Evolutionary conservation across 2,113 vertebrate genomes (phyloP).

Genomic region (Ardeotis arabs): DNA sequence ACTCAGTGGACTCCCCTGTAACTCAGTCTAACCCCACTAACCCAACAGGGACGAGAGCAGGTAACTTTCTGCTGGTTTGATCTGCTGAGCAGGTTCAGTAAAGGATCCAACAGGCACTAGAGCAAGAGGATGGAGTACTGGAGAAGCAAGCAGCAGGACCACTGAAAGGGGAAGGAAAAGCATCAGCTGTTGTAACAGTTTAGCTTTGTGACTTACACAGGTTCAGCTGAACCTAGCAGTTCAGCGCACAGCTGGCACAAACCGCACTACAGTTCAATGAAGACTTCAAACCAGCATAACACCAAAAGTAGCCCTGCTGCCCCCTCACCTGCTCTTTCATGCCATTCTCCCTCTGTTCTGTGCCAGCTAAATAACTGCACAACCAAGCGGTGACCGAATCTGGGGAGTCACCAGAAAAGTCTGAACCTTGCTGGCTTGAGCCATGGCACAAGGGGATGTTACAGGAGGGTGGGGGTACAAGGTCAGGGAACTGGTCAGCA

Average conservation of each 20-base stretch:
- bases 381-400: rapidly evolving
- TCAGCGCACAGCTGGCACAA: background rate
- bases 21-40: background rate
- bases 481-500: background rate
- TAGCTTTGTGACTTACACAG: background rate
- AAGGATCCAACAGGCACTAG: background rate
- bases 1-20: background rate
- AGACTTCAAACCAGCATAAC: background rate
- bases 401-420: background rate
- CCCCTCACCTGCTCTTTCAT: background rate
- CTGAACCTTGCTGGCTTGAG: background rate
- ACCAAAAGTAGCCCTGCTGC: background rate
- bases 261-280: too few species aligned
- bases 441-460: background rate
- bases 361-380: background rate
- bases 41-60: background rate
- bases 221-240: background rate
- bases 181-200: background rate
- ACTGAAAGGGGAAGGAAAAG: background rate
- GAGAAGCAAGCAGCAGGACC: background rate
- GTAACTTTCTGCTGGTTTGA: background rate
- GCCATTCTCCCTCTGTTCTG: background rate
- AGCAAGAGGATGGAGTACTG: background rate
- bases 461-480: rapidly evolving
- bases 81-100: background rate